Base-by-base conservation (phyloP, 2,113 vertebrate species). In the Nycticorax nycticorax region DNA sequence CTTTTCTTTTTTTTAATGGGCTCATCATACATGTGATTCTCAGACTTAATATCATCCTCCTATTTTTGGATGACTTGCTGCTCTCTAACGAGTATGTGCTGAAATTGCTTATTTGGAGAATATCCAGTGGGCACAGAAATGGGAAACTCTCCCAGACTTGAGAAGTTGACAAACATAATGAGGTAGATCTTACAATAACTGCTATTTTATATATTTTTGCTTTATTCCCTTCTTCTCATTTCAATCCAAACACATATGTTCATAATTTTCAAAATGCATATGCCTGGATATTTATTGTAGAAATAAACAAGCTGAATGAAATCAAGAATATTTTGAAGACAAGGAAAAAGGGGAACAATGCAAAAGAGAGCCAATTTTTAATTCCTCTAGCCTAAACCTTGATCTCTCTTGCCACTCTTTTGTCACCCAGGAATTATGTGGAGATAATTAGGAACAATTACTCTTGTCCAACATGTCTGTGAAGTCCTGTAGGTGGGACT, bases 211-310 rank as follows among this genome's bases (percentile, higher is more conserved):
- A 57, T 93, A 85, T 92, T 96, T 97, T 95, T 89, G 20, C 66
- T 94, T 91, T 85, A 90, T 93, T 92, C 32, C 73, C 50, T 66
- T 91, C 59, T 81, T 93, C n/a, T 72, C 35, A 52, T 95, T 98
- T 97, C 62, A 96, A 76, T 96, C 63, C 93, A 97, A 98, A 97
- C 90, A 98, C 87, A 85, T 95, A 97, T 94, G 91, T 87, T 97
- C 66, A 76, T 93, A 73, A 96, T 93, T 96, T 98, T 94, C 87
- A 37, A 96, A 95, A 89, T 88, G 66, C 64, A 88, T 93, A 96
- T 94, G 66, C 59, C 89, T 95, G 71, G 48, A 37, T 97, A 85
- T 96, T 97, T 96, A 93, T 57, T 96, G 17, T 85, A 93, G 90
- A 97, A 96, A 83, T 83, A 96, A 97, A 95, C 30, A 95, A 91